Evolutionary conservation across 2,888 invertebrate species (phyloP).

Genomic region (Drosophila paranaensis): DNA sequence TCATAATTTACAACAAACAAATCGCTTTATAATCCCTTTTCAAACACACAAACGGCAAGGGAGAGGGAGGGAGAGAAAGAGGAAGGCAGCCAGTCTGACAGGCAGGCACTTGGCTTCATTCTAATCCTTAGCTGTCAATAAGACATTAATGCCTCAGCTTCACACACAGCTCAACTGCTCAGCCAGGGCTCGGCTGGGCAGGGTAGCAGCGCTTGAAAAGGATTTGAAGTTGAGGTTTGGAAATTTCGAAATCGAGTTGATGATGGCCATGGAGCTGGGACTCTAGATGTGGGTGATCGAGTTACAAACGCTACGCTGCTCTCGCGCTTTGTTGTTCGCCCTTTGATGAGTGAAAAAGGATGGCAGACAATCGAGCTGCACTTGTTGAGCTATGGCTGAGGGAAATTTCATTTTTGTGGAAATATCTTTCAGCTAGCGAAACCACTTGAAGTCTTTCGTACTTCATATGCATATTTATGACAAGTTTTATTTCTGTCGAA

Average conservation of each 20-base stretch:
- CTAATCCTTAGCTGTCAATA: constrained; percentile 77
- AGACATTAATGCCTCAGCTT: constrained; percentile 72
- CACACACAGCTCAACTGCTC: constrained; percentile 58
- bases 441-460: constrained; percentile 31
- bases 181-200: constrained; percentile 4
- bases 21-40: constrained; percentile 79
- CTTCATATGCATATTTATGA: constrained; percentile 46
- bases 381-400: constrained; percentile 50
- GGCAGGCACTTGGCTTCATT: constrained; percentile 68
- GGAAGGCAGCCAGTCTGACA: constrained; percentile 6
- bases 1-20: constrained; percentile 77
- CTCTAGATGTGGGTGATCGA: constrained; percentile 56
- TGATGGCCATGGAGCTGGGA: constrained; percentile 15
- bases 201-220: constrained; percentile 34
- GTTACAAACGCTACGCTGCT: constrained; percentile 56
- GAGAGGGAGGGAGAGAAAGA: constrained; percentile 1
- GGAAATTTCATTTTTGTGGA: constrained; percentile 16
- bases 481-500: constrained; percentile 41
- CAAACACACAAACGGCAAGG: constrained; percentile 54
- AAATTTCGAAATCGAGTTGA: constrained; percentile 27
- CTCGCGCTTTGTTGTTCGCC: constrained; percentile 40
- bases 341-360: constrained; percentile 71
- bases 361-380: constrained; percentile 24
- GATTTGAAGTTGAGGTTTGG: constrained; percentile 27
- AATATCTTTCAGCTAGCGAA: constrained; percentile 22